Base-by-base conservation (phyloP, 2,888 invertebrate species). In the Ormyrus thymus region DNA sequence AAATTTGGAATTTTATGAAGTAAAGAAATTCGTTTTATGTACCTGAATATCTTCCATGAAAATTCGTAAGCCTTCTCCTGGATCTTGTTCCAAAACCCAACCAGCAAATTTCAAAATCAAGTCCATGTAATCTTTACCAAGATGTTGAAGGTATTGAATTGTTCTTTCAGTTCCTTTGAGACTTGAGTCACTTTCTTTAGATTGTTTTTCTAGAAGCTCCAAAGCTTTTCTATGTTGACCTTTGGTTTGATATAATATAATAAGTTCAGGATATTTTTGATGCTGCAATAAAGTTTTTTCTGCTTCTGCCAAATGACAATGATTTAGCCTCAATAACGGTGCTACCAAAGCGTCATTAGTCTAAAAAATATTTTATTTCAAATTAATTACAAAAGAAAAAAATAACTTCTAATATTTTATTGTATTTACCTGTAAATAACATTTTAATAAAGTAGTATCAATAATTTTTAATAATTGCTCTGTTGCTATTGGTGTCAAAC, bases 301-400 rank as follows among this genome's bases (percentile, higher is more conserved):
- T 0, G 98, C 96, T 91, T 99, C 99, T 74, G 96, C 97, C 29
- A 98, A 91, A 83, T 98, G 97, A 86, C 98, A 98, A 88, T 97
- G 95, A 90, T 98, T 97, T 15, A 97, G 91, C 1, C 99, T 94
- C 46, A 99, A 91, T 11, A 99, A 91, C 0, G 98, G 96, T 0
- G 97, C 97, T 1, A 99, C 96, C 71, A 98, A 91, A 0, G 97
- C 97, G 90, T 99, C 98, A 89, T 99, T 98, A 0, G 97, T 98
- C 95, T 97, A 89, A 53, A 92, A 91, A 81, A 77, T 46, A 7
- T 13, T 64, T 45, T 53, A 7, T 46, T 45, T 29, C 29, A 29
- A 29, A 29, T 29, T 29, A 29, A 29, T 29, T 29, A 2, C 4
- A 29, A 29, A 29, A 29, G 29, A 29, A 11, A 51, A 74, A 56